phyloP scores from a whole-genome alignment of 1,140 invertebrate genomes.

The Sycobia sp. region DNA sequence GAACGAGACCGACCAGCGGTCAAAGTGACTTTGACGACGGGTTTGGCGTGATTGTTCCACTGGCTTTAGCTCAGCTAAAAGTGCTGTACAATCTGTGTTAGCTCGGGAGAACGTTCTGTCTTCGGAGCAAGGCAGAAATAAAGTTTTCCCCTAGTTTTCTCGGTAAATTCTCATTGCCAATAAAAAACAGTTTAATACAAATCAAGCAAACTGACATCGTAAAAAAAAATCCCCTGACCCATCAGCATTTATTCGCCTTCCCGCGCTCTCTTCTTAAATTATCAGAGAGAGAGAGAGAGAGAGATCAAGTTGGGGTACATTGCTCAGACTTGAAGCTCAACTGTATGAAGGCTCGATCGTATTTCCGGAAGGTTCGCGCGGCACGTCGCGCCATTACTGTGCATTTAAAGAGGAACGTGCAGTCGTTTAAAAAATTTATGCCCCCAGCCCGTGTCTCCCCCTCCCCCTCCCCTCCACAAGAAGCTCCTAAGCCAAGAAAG shows the following conservation, averaged over 20 bases:
- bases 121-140: no score
- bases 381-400: constrained; percentile 30
- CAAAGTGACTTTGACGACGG: no score
- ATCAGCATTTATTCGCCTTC: constrained; percentile 8
- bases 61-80: no score
- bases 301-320: not conserved
- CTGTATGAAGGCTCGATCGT: constrained; percentile 19
- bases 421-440: constrained; percentile 34
- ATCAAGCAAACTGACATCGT: constrained; percentile 21
- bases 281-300: not conserved
- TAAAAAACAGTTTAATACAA: constrained; percentile 23
- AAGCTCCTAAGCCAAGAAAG: not conserved
- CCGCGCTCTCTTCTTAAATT: not conserved
- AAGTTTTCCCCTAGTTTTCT: no score
- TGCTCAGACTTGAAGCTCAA: not conserved
- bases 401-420: constrained; percentile 31
- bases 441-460: constrained; percentile 1
- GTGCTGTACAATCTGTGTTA: no score
- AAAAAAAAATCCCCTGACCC: not conserved
- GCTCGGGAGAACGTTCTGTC: no score
- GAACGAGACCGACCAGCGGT: no score
- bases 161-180: constrained; percentile 19
- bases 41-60: no score
- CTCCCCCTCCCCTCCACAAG: not conserved
- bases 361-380: constrained; percentile 8